Base-by-base conservation (phyloP, 2,888 invertebrate genomes). In the Tinea semifulvella region DNA sequence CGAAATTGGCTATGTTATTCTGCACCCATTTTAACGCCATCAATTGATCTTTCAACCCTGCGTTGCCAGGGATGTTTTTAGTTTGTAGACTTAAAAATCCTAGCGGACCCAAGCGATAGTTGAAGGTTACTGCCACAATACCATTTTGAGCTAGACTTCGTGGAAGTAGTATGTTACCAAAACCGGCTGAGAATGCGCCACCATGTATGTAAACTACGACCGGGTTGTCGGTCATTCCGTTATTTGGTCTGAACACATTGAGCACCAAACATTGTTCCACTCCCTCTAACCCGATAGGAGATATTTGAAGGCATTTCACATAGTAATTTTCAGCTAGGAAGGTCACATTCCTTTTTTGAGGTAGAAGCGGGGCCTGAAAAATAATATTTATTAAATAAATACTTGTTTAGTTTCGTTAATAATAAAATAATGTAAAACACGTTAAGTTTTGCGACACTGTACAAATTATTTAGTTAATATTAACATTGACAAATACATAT, bases 11-110 rank as follows among this genome's bases (percentile, higher is more conserved):
- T 7, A 46, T 46, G n/a, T 46, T 46, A 8, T 25, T 14, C 16
- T 31, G n/a, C n/a, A 46, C 36, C 46, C 46, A 46, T 20, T 31
- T 20, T 13, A 46, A 28, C 5, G 42, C 42, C 22, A 35, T 36
- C 11, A 46, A 2, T 22, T 22, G 31, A 20, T 46, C 46, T 42
- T 42, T 46, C 11, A 46, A 36, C 2, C 35, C 46, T n/a, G 46
- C 46, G 19, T 46, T 46, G 1, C 46, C 46, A 11, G 46, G 45
- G 6, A 28, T 40, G 3, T 17, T 25, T 11, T 39, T 20, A 7
- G 45, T 45, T n/a, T 36, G 14, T 8, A 46, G 19, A 36, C 46
- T 42, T 16, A 46, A 11, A 19, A 46, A 46, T 2, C 46, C 46
- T n/a, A 20, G 20, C 2, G 27, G 40, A 5, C 46, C 46, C 11